Conservation (phyloP, 2,113 vertebrate species). For the Poeciliopsis retropinna region DNA sequence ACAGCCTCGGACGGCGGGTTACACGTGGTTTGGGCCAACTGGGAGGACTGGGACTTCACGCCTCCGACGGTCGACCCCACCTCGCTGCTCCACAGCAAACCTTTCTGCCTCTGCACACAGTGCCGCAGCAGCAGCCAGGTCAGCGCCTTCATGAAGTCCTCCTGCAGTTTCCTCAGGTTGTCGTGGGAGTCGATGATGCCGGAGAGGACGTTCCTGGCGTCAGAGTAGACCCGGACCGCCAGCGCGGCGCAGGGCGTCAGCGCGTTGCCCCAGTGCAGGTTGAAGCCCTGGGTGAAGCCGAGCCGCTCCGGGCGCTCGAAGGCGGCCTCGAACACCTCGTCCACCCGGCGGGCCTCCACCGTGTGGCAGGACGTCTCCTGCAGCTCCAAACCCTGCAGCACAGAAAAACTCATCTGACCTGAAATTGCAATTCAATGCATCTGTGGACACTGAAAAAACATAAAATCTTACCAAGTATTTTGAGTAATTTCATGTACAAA, state of each 20-base stretch:
- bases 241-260: conserved; percentile 90
- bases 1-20: conserved; percentile 60
- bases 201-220: conserved; percentile 90
- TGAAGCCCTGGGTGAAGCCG: conserved; percentile 82
- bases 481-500: too few species aligned
- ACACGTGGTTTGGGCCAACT: conserved; percentile 66
- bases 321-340: conserved; percentile 93
- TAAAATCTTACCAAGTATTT: too few species aligned
- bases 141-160: conserved; percentile 92
- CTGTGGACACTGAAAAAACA: too few species aligned
- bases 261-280: conserved; percentile 90
- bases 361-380: conserved; percentile 98
- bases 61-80: conserved; percentile 69
- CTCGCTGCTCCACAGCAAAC: conserved; percentile 57
- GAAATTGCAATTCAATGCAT: neutral
- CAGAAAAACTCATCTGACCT: conserved; percentile 17
- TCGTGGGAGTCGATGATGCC: conserved; percentile 95
- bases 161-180: conserved; percentile 90
- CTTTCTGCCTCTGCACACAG: conserved; percentile 75
- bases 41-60: conserved; percentile 76
- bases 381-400: conserved; percentile 90
- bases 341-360: conserved; percentile 92
- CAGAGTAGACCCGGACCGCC: conserved; percentile 90
- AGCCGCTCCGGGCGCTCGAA: conserved; percentile 85
- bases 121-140: conserved; percentile 91